Percentiles rank a stretch among this genome's conserved stretches.
Conservation (phyloP, 2,797 vertebrate genomes). For the Melanotaenia pygmaea region DNA sequence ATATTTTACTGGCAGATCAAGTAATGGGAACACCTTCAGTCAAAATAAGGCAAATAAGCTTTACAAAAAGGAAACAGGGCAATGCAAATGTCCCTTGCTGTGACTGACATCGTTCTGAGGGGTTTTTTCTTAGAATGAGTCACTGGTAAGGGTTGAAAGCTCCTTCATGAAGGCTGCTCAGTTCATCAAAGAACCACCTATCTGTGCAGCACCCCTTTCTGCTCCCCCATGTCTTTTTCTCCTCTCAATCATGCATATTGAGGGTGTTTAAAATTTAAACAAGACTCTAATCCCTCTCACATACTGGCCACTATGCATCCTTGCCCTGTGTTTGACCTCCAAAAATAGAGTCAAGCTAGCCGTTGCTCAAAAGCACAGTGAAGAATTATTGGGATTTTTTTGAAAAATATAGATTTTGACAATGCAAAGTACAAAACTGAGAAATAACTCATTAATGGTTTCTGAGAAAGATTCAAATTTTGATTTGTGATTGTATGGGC, state of each 20-base stretch:
- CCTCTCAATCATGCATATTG: slow-evolving; percentile 40
- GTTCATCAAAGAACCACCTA: slow-evolving; percentile 51
- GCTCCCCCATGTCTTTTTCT: slow-evolving; percentile 7
- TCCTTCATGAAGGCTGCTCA: slow-evolving; percentile 33
- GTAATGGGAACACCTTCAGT: slow-evolving; percentile 50
- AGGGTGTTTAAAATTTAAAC: slow-evolving; percentile 74
- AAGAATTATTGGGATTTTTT: neutral
- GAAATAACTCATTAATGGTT: neutral
- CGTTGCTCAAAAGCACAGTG: slow-evolving; percentile 4
- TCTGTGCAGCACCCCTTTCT: slow-evolving; percentile 24
- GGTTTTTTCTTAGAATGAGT: slow-evolving; percentile 41
- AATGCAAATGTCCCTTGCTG: slow-evolving; percentile 47
- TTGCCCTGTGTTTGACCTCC: slow-evolving; percentile 52
- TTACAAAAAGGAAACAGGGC: slow-evolving; percentile 44
- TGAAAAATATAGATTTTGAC: neutral
- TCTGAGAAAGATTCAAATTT: neutral
- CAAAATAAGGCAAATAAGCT: slow-evolving; percentile 56
- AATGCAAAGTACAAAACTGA: neutral
- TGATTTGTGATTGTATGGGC: neutral
- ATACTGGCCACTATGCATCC: slow-evolving; percentile 1
- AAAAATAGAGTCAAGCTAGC: slow-evolving; percentile 25
- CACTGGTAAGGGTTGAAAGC: slow-evolving; percentile 27
- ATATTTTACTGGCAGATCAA: slow-evolving; percentile 50
- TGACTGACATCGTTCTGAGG: slow-evolving; percentile 55
- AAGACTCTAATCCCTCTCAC: slow-evolving; percentile 50